Conservation (phyloP, 2,888 invertebrate genomes). For the Scaptomyza parva region DNA sequence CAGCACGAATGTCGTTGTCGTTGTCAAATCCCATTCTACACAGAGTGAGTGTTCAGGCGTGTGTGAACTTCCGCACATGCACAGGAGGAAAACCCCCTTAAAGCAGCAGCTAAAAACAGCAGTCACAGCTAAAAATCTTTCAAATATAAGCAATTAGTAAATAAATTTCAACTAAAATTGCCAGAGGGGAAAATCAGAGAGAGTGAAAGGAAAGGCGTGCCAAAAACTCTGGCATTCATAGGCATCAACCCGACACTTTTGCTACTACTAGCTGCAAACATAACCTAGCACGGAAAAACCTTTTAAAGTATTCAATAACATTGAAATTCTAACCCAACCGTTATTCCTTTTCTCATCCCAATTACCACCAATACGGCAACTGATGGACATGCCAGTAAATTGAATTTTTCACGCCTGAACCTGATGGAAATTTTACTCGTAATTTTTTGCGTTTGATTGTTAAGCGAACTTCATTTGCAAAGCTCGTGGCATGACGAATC, state of each 20-base stretch:
- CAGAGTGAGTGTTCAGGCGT: conserved; percentile 65
- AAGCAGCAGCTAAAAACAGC: conserved; percentile 1
- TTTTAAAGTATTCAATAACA: conserved; percentile 80
- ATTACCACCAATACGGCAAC: conserved; percentile 14
- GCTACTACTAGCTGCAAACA: conserved; percentile 14
- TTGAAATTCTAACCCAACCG: conserved; percentile 58
- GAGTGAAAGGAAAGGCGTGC: neutral
- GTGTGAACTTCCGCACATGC: conserved; percentile 79
- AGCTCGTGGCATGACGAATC: conserved; percentile 11
- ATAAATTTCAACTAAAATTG: conserved; percentile 46
- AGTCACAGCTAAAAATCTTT: conserved; percentile 43
- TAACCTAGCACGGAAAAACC: conserved; percentile 50
- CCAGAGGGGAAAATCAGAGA: neutral
- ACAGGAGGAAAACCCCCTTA: conserved; percentile 21
- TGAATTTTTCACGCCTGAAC: conserved; percentile 65
- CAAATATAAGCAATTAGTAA: conserved; percentile 65
- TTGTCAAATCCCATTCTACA: conserved; percentile 25
- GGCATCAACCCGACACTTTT: conserved; percentile 53
- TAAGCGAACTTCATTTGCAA: conserved; percentile 45
- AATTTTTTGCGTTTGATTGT: conserved; percentile 48
- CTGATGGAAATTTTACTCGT: conserved; percentile 32
- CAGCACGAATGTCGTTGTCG: conserved; percentile 53
- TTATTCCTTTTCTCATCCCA: neutral
- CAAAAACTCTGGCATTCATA: conserved; percentile 43
- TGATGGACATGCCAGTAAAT: conserved; percentile 69